Evolutionary conservation across 2,797 vertebrate genomes (phyloP), one percentile per base, ranked within the genome.

Genomic region (Sebastes cheni): DNA sequence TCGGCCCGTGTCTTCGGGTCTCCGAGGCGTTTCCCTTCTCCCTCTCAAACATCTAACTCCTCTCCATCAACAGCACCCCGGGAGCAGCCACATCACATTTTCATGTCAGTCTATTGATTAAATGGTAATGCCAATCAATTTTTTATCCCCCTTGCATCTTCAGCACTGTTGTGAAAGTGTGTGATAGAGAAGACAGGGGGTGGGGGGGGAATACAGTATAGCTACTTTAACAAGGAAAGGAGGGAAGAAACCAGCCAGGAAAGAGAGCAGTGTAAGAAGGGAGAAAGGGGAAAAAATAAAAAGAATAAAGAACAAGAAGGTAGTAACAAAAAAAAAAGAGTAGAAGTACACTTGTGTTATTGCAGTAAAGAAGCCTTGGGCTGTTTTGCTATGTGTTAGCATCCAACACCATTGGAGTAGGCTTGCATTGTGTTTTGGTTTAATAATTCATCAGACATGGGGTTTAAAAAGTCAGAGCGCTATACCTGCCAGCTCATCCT

Each of bases 391-490:
- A 39, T 68, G 65, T 52, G 74, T 80, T 88, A 39, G 36, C 66
- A 85, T 82, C 55, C 34, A 32, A 89, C 58, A 85, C 67, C 23
- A n/a, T 1, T 72, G 54, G 54, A 81, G 76, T 25, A 18, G 46
- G 79, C 65, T 36, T 74, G 69, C 60, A 82, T 88, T 90, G 64
- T 77, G 75, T 82, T 85, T 66, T 22, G 55, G 20, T 81, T 93
- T 84, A 84, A 90, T 90, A 91, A 92, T 91, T 90, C 75, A 93
- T 83, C 55, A 74, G 74, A 82, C 34, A 72, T 76, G 81, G 67
- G 65, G 54, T 80, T 82, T 87, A 82, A 79, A 84, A 84, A 87
- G 84, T 72, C 65, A 54, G 62, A 74, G 81, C 20, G 7, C 59
- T 55, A 39, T 75, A 89, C 77, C 83, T 90, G 80, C 67, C 46